Base-by-base conservation (phyloP, 2,113 vertebrate genomes). In the Fulmarus glacialis region DNA sequence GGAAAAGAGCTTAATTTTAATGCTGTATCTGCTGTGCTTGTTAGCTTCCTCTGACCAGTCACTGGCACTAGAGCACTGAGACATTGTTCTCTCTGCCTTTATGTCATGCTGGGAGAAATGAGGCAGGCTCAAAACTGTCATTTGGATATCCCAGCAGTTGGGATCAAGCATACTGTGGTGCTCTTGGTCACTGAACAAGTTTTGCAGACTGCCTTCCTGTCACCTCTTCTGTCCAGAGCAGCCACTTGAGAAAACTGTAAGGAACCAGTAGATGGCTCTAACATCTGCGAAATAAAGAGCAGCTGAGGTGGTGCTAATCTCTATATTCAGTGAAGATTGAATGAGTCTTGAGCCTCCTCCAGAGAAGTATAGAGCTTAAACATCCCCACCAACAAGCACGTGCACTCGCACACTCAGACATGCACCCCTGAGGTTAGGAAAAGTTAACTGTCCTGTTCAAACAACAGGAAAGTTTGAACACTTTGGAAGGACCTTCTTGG, bases 241-340 rank as follows among this genome's bases (percentile, higher is more conserved):
- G 52, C 22, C 47, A 5, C 36, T 12, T 59, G 72, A 71, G n/a
- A 71, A 66, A 83, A 8, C 59, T 47, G 11, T 17, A 62, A 72
- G 42, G 47, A 58, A 50, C 94, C 93, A 85, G 92, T 87, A 95
- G 95, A 45, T 83, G 97, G 92, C 97, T 95, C 94, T 42, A 79
- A 90, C 59, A 89, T 40, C 92, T 89, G 59, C 3, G 19, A 24
- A 84, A 95, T 79, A 56, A 36, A 32, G 55, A 62, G n/a, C 12
- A 24, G 60, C 11, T 60, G 45, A n/a, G 47, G 8, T 55, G 17
- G 21, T 42, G 22, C 29, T 71, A 8, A 43, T 19, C 48, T 72
- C 40, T 21, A 0, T 38, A 32, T n/a, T 82, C 38, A 32, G 71
- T 2, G 3, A 78, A 85, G 42, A 24, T 2, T 42, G 50, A 58